phyloP scores from a whole-genome alignment of 2,797 vertebrate species.

The Prunella strophiata region DNA sequence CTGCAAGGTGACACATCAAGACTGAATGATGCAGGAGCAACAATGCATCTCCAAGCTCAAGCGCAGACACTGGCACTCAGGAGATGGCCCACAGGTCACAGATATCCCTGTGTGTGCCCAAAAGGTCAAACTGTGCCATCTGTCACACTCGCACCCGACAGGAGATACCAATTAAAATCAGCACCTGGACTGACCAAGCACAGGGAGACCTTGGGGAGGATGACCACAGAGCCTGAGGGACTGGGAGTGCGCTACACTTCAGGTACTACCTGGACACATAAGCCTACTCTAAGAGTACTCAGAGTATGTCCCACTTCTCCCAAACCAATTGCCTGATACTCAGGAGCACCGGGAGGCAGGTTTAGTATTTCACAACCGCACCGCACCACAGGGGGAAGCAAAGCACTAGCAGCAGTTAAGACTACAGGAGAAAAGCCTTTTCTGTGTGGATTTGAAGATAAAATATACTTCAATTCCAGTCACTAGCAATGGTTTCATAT shows the following conservation, averaged over 20 bases:
- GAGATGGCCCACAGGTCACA: background rate
- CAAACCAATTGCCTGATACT: background rate
- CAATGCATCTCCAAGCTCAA: background rate
- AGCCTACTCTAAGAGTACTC: background rate
- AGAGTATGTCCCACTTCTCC: background rate
- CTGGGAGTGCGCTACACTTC: background rate
- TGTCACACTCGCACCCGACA: accelerated
- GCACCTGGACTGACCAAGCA: background rate
- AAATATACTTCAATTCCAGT: background rate
- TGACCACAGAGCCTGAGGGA: background rate
- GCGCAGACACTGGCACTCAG: background rate
- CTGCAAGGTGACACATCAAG: background rate
- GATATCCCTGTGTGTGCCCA: accelerated
- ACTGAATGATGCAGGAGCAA: background rate
- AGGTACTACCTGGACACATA: background rate
- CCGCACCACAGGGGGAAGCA: background rate
- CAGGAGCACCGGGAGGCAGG: background rate
- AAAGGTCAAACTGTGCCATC: background rate
- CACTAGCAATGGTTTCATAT: background rate
- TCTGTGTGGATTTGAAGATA: background rate
- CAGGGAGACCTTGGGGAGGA: background rate
- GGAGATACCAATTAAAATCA: background rate
- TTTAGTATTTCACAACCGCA: background rate
- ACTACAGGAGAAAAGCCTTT: background rate
- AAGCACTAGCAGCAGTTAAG: background rate